These are phyloP conservation scores for Porites cylindrica DNA, from an alignment of 92 coral and sea anemone genomes.

Conservation along the genomic window DNA sequence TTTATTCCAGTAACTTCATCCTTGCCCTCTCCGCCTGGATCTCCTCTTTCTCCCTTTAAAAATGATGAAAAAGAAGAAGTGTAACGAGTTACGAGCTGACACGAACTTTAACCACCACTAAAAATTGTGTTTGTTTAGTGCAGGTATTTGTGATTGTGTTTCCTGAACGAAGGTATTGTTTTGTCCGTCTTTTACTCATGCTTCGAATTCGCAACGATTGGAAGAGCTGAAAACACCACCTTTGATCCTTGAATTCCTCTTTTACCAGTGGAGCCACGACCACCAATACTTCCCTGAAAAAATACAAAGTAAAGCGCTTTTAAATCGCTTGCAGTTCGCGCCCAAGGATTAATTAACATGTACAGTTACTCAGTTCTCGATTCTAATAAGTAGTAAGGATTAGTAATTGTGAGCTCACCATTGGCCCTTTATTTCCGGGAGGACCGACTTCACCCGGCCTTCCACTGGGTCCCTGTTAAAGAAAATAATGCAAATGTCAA, in stretches of 20 bases:
- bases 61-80: neutral
- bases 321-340: too few relatives aligned
- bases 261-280: conserved; percentile 53
- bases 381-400: neutral
- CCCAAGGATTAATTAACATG: too few relatives aligned
- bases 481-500: neutral
- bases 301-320: neutral
- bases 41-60: conserved; percentile 78
- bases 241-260: conserved; percentile 60
- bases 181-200: too few relatives aligned
- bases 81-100: neutral
- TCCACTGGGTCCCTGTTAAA: conserved; percentile 60
- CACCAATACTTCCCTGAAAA: conserved; percentile 63
- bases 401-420: conserved; percentile 30
- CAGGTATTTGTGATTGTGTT: too few relatives aligned
- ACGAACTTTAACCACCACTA: too few relatives aligned
- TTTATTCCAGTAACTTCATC: conserved; percentile 48
- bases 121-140: neutral
- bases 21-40: conserved; percentile 77
- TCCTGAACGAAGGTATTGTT: too few relatives aligned
- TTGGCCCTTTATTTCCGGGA: conserved; percentile 62
- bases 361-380: neutral
- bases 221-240: conserved; percentile 21
- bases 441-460: conserved; percentile 46
- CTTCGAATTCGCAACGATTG: neutral